A percentile compares a stretch with the other conserved stretches of the same genome.
Conservation (phyloP, 2,888 invertebrate genomes). For the Ectemnius cavifrons region DNA sequence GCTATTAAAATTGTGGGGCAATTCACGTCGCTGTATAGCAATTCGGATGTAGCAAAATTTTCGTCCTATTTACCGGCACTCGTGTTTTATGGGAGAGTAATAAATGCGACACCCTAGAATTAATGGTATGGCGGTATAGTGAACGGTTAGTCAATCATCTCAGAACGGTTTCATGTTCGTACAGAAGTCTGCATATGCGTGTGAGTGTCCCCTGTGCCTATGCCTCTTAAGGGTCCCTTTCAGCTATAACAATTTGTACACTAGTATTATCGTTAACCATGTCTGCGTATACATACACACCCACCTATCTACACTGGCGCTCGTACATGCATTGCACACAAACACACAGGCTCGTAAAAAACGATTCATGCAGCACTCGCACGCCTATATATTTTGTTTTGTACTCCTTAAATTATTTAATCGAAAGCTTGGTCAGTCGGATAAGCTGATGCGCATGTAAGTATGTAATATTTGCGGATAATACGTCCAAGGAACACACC, state of each 20-base stretch:
- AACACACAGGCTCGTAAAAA: too few species aligned
- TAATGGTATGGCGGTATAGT: too few species aligned
- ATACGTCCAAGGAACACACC: slow-evolving; percentile 3
- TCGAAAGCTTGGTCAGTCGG: slow-evolving; percentile 44
- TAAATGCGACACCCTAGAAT: too few species aligned
- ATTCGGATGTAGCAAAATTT: too few species aligned
- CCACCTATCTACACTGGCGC: neutral
- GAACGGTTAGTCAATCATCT: too few species aligned
- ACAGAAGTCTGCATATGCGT: slow-evolving; percentile 8
- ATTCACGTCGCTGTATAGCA: too few species aligned
- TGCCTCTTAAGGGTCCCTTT: slow-evolving; percentile 49
- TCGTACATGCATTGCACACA: neutral
- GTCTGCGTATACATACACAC: slow-evolving; percentile 35
- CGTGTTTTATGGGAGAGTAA: too few species aligned
- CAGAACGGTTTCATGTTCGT: too few species aligned
- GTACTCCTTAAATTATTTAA: slow-evolving; percentile 66
- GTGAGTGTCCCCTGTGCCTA: slow-evolving; percentile 23
- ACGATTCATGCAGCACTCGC: neutral
- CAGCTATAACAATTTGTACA: slow-evolving; percentile 56
- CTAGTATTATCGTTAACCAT: slow-evolving; percentile 63
- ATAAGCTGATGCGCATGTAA: slow-evolving; percentile 32
- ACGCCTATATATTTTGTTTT: slow-evolving; percentile 44
- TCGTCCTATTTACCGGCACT: too few species aligned
- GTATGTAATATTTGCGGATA: slow-evolving; percentile 23
- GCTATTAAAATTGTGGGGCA: slow-evolving; percentile 21